Percentiles rank a stretch among this genome's conserved stretches.
These are phyloP conservation scores for Drosophila leontia DNA, from an alignment of 1,140 invertebrate genomes.

Conservation along the genomic window DNA sequence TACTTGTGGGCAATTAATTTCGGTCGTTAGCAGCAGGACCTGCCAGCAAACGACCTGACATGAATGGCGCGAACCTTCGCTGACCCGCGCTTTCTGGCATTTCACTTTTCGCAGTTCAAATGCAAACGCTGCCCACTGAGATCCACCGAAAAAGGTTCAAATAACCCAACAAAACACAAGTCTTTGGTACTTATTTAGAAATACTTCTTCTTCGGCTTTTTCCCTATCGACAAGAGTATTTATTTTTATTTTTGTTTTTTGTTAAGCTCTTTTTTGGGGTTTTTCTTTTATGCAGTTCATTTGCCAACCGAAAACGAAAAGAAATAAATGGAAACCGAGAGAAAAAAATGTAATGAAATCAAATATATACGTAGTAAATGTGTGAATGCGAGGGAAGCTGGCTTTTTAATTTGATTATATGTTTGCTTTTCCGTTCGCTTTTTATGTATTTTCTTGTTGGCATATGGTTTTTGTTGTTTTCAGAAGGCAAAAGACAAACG, in stretches of 20 bases:
- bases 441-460: constrained; percentile 14
- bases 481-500: constrained; percentile 56
- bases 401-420: constrained; percentile 62
- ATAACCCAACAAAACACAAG: constrained; percentile 12
- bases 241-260: constrained; percentile 22
- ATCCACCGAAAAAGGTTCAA: constrained; percentile 30
- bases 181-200: constrained; percentile 44
- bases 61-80: constrained; percentile 17
- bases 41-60: constrained; percentile 4
- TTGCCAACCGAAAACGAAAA: constrained; percentile 36
- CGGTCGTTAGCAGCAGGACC: constrained; percentile 20
- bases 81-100: constrained; percentile 10
- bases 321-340: constrained; percentile 10
- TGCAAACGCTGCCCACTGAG: constrained; percentile 29
- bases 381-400: constrained; percentile 24
- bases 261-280: constrained; percentile 31
- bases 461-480: constrained; percentile 37
- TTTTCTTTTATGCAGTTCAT: constrained; percentile 53
- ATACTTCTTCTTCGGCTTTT: constrained; percentile 42
- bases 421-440: constrained; percentile 10
- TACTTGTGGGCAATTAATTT: constrained; percentile 34
- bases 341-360: constrained; percentile 75
- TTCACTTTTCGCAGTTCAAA: constrained; percentile 9
- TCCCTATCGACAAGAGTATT: constrained; percentile 40
- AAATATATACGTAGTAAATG: constrained; percentile 41